These are phyloP conservation scores for Platysternon megacephalum DNA, from an alignment of 2,113 vertebrate species.

Conservation along the genomic window DNA sequence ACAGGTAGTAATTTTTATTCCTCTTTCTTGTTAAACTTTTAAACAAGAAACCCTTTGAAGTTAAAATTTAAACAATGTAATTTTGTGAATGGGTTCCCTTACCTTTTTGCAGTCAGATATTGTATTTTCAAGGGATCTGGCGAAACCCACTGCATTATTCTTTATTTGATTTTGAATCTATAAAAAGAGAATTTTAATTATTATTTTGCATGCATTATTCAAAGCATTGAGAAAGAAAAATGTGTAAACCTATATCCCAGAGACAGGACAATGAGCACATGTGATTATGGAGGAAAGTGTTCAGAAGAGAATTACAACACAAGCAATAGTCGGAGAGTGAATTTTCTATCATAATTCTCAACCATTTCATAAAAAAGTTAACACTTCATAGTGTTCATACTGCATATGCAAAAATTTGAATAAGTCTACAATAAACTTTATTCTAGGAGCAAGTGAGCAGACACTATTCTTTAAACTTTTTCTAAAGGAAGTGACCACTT, in stretches of 20 bases:
- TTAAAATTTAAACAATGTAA: background rate
- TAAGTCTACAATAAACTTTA: fast-evolving
- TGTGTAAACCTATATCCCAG: background rate
- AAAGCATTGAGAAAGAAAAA: background rate
- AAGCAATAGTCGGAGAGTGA: background rate
- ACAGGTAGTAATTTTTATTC: background rate
- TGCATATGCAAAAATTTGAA: background rate
- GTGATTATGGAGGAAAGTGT: background rate
- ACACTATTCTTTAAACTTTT: background rate
- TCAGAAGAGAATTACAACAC: background rate
- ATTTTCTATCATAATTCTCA: background rate
- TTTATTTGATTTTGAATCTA: constrained; percentile 84
- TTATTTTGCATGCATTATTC: background rate
- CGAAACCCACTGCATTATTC: constrained; percentile 74
- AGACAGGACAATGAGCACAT: background rate
- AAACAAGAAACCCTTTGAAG: too few relatives aligned
- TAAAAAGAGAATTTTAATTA: background rate
- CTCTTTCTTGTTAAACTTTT: background rate
- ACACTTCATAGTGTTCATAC: background rate
- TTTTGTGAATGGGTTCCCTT: constrained; percentile 34
- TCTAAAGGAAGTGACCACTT: background rate
- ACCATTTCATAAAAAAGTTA: background rate
- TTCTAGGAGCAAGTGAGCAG: background rate
- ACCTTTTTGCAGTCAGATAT: constrained; percentile 81
- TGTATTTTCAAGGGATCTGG: constrained; percentile 79